Evolutionary conservation across 1,140 invertebrate species (phyloP), one percentile per base, ranked within the genome.

Genomic region (Ostrea edulis): DNA sequence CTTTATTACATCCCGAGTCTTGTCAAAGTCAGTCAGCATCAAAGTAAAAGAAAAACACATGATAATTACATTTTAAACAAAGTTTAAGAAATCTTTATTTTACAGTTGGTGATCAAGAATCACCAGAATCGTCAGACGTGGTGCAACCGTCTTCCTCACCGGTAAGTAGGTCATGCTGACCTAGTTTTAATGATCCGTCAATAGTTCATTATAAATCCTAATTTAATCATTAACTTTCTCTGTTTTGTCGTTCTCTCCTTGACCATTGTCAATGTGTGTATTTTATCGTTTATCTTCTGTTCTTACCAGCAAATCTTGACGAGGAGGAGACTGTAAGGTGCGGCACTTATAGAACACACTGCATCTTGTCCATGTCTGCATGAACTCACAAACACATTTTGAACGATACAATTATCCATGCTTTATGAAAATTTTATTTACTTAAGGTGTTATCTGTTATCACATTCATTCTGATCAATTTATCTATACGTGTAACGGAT

Each of bases 111-210:
- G 68, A 77, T 25, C 22, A 77, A 29, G 68, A 77, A 2, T 25
- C 68, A 17, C 14, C 20, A 20, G 55, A 62, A 7, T n/a, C 17
- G 14, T 29, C 68, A 25, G 68, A 29, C 25, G 25, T 17, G n/a
- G 55, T 14, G 17, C 11, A 22, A 8, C 12, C 68, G 3, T 17
- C 68, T 17, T 29, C 68, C 68, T 77, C 68, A 2, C 14, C 68
- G 68, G 68, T 77, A 77, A 77, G 68, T 77, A 35, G 58, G 68
- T 25, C 68, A 77, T 35, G 14, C 25, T 77, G 68, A 77, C 68
- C 25, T 77, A 77, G 25, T 14, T 77, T 20, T 8, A 7, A 20
- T 20, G n/a, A 62, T 62, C 55, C 55, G 55, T 17, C 14, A 62
- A 62, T 17, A 20, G 5, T n/a, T 62, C 55, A 62, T 17, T 7